Base-by-base conservation (phyloP, 2,888 invertebrate species). In the Yponomeuta cagnagella region DNA sequence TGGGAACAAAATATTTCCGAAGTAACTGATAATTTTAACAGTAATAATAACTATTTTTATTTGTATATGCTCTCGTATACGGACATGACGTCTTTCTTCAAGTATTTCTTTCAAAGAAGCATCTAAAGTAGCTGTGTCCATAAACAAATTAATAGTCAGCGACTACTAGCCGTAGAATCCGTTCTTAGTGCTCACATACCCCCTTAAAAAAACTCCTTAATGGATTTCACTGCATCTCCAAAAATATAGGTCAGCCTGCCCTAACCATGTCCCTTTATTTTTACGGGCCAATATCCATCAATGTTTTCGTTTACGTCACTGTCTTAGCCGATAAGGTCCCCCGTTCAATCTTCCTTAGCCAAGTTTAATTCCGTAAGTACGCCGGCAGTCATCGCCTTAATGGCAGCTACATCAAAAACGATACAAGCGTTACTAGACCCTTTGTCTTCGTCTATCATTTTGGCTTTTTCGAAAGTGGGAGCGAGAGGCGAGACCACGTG, bases 301-400 rank as follows among this genome's bases (percentile, higher is more conserved):
- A 77, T 77, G 81, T 88, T 89, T 89, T 87, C 80, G 88, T 85
- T 83, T 85, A 87, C 89, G 84, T 91, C 91, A 91, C 89, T 90
- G 90, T 90, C 89, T 90, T 85, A 76, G 78, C 78, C 78, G 89
- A 89, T 89, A 89, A 86, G 82, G 81, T 77, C 78, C 83, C 80
- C 80, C 84, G 81, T 82, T 91, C 90, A 90, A 91, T 91, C 90
- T 90, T 90, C 86, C 84, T 89, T 90, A 89, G 82, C 78, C 76
- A 78, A 80, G 83, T 90, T 90, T 90, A 90, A 92, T 90, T 88
- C 86, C 83, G 85, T 89, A 89, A 90, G 90, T 90, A 89, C 88
- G 82, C 81, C 81, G 83, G 82, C 82, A 12, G 82, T 89, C 90
- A 89, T 88, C 84, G 80, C 74, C 75, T 81, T 86, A 86, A 87